phyloP scores from a whole-genome alignment of 2,888 invertebrate genomes.

The Acronicta psi region DNA sequence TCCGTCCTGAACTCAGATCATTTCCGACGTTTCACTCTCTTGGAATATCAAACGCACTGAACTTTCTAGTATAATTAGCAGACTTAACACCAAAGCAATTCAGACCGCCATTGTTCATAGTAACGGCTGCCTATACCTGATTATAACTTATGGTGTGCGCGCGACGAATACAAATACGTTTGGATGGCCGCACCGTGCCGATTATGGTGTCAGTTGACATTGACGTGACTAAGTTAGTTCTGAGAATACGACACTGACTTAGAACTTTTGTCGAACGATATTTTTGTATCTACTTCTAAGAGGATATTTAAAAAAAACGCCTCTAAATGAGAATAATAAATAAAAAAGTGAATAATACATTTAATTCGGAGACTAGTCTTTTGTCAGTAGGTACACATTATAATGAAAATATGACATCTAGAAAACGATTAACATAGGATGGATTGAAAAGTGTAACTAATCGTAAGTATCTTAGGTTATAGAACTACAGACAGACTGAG shows the following conservation, averaged over 20 bases:
- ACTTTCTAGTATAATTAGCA: slow-evolving; percentile 29
- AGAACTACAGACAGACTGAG: no score
- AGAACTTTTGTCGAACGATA: neutral
- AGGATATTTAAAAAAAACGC: no score
- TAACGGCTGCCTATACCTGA: slow-evolving; percentile 40
- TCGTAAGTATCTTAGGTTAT: no score
- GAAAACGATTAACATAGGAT: no score
- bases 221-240: slow-evolving; percentile 45
- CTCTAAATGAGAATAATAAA: no score
- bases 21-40: slow-evolving; percentile 4
- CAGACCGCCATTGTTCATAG: slow-evolving; percentile 42
- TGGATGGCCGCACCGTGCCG: slow-evolving; percentile 36
- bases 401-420: no score
- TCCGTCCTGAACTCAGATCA: slow-evolving; percentile 8
- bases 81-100: slow-evolving; percentile 21
- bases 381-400: no score
- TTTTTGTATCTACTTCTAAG: neutral
- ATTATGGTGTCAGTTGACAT: slow-evolving; percentile 48
- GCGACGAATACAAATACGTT: slow-evolving; percentile 49
- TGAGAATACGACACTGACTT: slow-evolving; percentile 8
- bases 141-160: slow-evolving; percentile 35
- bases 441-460: no score
- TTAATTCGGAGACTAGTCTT: no score
- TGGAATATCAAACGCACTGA: neutral
- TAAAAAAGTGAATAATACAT: no score